Percentiles rank a stretch among this genome's conserved stretches.
Conservation (phyloP, 1,140 invertebrate species). For the Drosophila mauritiana region DNA sequence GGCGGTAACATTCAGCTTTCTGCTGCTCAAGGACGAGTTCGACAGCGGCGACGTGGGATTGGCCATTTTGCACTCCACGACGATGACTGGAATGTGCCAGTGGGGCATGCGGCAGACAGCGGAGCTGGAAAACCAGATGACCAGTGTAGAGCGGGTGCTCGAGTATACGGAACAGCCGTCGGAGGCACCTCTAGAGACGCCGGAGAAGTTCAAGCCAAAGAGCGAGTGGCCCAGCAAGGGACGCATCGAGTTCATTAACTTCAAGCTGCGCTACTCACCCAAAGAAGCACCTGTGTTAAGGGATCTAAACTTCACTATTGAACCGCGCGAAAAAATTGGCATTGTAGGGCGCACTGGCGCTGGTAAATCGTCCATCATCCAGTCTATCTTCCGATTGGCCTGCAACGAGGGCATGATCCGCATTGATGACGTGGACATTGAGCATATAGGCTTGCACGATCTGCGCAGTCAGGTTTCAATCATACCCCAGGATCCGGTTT, state of each 20-base stretch:
- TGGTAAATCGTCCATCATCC: conserved; percentile 95
- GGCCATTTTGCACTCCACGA: conserved; percentile 91
- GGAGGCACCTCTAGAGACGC: conserved; percentile 86
- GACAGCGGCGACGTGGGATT: conserved; percentile 91
- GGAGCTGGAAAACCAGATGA: conserved; percentile 94
- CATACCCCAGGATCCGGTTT: conserved; percentile 92
- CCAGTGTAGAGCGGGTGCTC: conserved; percentile 90
- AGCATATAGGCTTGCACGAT: conserved; percentile 87
- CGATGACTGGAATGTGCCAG: conserved; percentile 92
- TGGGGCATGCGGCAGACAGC: conserved; percentile 95
- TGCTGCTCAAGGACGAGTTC: conserved; percentile 85
- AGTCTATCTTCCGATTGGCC: conserved; percentile 91
- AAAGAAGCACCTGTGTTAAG: conserved; percentile 87
- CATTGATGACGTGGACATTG: conserved; percentile 87
- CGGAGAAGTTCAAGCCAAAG: conserved; percentile 85
- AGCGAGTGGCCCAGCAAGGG: conserved; percentile 91
- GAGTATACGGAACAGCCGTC: conserved; percentile 88
- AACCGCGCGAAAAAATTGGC: conserved; percentile 91
- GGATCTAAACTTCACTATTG: conserved; percentile 88
- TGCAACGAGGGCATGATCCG: conserved; percentile 87
- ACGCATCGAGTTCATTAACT: conserved; percentile 88
- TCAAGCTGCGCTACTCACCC: conserved; percentile 85
- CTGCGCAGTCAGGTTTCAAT: conserved; percentile 90
- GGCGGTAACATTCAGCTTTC: conserved; percentile 86
- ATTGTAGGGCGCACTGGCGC: conserved; percentile 95